Percentiles rank a stretch among this genome's conserved stretches.
These are phyloP conservation scores for Urocyon cinereoargenteus DNA, from an alignment of 2,797 vertebrate genomes.

Conservation along the genomic window DNA sequence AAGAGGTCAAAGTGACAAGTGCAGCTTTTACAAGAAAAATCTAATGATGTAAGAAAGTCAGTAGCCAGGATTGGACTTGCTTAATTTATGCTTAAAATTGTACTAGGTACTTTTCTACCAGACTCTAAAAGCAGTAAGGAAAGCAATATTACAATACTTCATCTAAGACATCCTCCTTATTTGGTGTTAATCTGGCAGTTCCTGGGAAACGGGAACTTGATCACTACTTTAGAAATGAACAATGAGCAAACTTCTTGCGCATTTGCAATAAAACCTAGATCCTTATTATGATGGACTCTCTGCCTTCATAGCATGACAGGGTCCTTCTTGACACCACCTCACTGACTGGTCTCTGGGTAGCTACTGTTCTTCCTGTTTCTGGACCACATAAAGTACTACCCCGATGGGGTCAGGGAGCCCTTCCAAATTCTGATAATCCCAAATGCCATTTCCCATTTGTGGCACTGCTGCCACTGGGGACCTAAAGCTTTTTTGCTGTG, in stretches of 20 bases:
- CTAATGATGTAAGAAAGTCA: background rate
- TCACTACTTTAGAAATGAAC: constrained; percentile 10
- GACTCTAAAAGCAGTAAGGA: background rate
- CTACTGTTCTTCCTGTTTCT: background rate
- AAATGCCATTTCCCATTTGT: background rate
- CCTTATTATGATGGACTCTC: background rate
- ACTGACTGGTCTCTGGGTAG: background rate
- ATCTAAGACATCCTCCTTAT: background rate
- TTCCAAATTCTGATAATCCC: background rate
- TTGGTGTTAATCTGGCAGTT: constrained; percentile 5
- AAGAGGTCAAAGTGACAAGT: background rate
- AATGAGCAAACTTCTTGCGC: background rate
- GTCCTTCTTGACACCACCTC: background rate
- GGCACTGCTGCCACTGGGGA: no score
- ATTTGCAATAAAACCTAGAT: background rate
- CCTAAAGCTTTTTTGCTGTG: background rate
- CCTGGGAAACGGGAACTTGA: background rate
- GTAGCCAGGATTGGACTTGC: background rate
- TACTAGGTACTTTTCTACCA: background rate
- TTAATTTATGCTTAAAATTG: background rate
- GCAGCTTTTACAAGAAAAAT: background rate
- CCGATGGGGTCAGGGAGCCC: background rate
- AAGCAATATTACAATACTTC: background rate
- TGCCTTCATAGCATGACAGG: fast-evolving
- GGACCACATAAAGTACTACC: no score